These are phyloP conservation scores for Anoplophora glabripennis DNA, from an alignment of 1,140 invertebrate genomes.

Conservation along the genomic window DNA sequence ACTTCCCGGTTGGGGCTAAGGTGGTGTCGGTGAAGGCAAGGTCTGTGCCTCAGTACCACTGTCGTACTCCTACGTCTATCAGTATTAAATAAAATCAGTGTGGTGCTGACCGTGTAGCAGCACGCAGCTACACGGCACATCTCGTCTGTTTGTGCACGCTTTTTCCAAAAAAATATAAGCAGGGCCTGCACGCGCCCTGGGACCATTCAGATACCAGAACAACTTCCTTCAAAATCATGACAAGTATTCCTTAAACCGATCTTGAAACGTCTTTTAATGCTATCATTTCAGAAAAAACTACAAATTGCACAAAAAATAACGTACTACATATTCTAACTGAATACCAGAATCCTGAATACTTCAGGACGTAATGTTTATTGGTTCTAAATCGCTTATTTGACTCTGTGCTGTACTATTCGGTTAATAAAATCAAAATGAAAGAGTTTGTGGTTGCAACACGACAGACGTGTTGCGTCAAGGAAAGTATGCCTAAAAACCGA, in stretches of 20 bases:
- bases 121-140: constrained; percentile 49
- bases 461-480: too few species aligned
- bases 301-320: too few species aligned
- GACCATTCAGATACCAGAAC: not conserved
- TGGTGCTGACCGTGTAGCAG: constrained; percentile 52
- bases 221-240: constrained; percentile 4
- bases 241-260: not conserved
- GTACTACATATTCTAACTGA: too few species aligned
- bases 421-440: too few species aligned
- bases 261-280: too few species aligned
- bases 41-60: constrained; percentile 63
- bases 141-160: constrained; percentile 49
- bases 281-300: too few species aligned
- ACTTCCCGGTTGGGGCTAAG: constrained; percentile 92
- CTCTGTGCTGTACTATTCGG: too few species aligned
- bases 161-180: constrained; percentile 36
- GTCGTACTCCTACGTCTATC: constrained; percentile 14
- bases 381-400: too few species aligned
- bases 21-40: constrained; percentile 96
- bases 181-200: constrained; percentile 29
- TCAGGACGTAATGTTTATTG: too few species aligned
- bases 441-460: too few species aligned
- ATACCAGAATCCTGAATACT: too few species aligned
- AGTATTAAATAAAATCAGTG: constrained; percentile 27
- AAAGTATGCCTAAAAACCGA: too few species aligned